phyloP scores from a whole-genome alignment of 2,888 invertebrate genomes.

The Campoplex nolae region DNA sequence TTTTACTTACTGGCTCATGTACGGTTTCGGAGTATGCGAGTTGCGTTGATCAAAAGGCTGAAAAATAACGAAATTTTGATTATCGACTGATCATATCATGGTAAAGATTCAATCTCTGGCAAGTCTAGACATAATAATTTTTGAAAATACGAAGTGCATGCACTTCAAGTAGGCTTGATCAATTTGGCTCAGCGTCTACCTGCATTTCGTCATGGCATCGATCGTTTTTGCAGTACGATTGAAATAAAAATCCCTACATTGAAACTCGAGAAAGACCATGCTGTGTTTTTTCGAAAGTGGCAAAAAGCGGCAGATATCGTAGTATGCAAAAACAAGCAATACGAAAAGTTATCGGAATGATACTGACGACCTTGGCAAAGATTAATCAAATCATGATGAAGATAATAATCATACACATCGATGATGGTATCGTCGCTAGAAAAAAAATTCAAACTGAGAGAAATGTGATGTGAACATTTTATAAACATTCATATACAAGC shows the following conservation, averaged over 20 bases:
- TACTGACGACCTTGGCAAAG: conserved; percentile 42
- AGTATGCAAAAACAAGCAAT: conserved; percentile 32
- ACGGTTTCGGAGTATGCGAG: conserved; percentile 90
- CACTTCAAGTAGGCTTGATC: conserved; percentile 52
- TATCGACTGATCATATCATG: neutral
- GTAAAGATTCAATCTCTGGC: neutral
- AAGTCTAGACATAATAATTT: conserved; percentile 20
- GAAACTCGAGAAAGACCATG: conserved; percentile 29
- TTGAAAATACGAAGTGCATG: conserved; percentile 49
- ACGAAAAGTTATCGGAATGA: conserved; percentile 33
- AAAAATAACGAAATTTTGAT: conserved; percentile 68
- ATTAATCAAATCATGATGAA: conserved; percentile 28
- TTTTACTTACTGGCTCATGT: conserved; percentile 92
- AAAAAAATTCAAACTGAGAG: conserved; percentile 24
- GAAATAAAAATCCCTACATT: neutral
- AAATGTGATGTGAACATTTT: conserved; percentile 20
- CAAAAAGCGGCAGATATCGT: conserved; percentile 24
- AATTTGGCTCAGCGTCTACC: conserved; percentile 34
- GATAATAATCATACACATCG: conserved; percentile 9
- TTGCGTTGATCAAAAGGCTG: conserved; percentile 89
- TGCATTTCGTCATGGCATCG: conserved; percentile 37
- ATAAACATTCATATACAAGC: conserved; percentile 33
- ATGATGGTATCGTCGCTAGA: conserved; percentile 23
- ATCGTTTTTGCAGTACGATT: conserved; percentile 38
- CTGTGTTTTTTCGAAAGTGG: conserved; percentile 44